Conservation (phyloP, 1,140 invertebrate species). For the Neocloeon triangulifer region DNA sequence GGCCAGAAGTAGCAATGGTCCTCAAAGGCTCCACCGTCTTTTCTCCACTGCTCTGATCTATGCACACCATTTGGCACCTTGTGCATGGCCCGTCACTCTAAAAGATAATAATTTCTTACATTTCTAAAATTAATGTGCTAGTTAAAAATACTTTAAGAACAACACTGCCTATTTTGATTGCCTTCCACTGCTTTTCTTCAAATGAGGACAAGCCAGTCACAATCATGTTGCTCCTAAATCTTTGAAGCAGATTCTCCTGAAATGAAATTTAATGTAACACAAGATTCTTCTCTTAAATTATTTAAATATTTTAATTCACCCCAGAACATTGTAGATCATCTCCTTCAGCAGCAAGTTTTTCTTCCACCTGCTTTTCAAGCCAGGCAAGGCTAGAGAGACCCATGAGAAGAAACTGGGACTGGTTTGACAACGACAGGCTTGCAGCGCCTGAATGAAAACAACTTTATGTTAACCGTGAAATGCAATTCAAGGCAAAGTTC, state of each 20-base stretch:
- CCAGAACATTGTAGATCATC: slow-evolving; percentile 10
- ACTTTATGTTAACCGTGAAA: too few relatives aligned
- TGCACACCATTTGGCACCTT: slow-evolving; percentile 85
- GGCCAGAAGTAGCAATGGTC: slow-evolving; percentile 45
- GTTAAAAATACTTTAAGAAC: slow-evolving; percentile 36
- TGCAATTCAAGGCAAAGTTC: too few relatives aligned
- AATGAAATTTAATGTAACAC: too few relatives aligned
- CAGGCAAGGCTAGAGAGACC: slow-evolving; percentile 50
- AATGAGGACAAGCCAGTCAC: slow-evolving; percentile 26
- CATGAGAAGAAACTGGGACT: slow-evolving; percentile 70
- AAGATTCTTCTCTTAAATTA: slow-evolving; percentile 7
- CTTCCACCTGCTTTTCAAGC: too few relatives aligned
- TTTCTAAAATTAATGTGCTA: neutral
- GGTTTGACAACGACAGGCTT: slow-evolving; percentile 50
- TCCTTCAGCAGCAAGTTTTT: slow-evolving; percentile 28
- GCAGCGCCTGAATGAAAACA: slow-evolving; percentile 1
- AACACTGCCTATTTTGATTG: slow-evolving; percentile 39
- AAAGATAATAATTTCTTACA: slow-evolving; percentile 11
- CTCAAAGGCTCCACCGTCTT: slow-evolving; percentile 65
- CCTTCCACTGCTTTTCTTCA: slow-evolving; percentile 50
- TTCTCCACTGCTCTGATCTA: slow-evolving; percentile 60
- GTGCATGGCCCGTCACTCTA: slow-evolving; percentile 55
- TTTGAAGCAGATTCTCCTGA: slow-evolving; percentile 20
- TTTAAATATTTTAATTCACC: slow-evolving; percentile 6
- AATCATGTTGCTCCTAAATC: slow-evolving; percentile 34